phyloP scores from a whole-genome alignment of 1,140 invertebrate genomes.

The Hycleus phaleratus region DNA sequence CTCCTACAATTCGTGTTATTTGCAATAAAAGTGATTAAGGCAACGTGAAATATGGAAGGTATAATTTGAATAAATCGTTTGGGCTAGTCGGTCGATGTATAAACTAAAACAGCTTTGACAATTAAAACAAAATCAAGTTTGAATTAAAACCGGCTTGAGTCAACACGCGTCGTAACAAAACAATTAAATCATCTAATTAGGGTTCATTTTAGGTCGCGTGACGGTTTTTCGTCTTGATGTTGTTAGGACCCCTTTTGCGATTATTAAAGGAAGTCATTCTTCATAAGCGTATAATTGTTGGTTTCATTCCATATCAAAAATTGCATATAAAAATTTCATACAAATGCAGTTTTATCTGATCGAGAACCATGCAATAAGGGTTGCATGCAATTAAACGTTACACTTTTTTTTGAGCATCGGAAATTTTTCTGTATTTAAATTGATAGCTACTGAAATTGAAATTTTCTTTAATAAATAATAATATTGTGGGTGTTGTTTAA shows the following conservation, averaged over 20 bases:
- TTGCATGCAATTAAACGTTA: slow-evolving; percentile 16
- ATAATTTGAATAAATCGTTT: slow-evolving; percentile 13
- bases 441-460: too few species aligned
- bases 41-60: slow-evolving; percentile 1
- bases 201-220: slow-evolving; percentile 16
- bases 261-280: slow-evolving; percentile 24
- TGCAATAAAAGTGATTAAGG: neutral
- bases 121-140: slow-evolving; percentile 24
- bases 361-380: slow-evolving; percentile 8
- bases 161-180: slow-evolving; percentile 20
- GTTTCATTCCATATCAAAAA: slow-evolving; percentile 19
- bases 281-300: slow-evolving; percentile 24
- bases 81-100: neutral
- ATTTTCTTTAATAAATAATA: too few species aligned
- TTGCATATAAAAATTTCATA: slow-evolving; percentile 21
- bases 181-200: slow-evolving; percentile 22
- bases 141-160: slow-evolving; percentile 15
- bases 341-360: slow-evolving; percentile 20
- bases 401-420: slow-evolving; percentile 1
- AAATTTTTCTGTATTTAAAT: too few species aligned
- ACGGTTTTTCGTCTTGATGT: slow-evolving; percentile 11
- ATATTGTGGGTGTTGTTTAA: too few species aligned
- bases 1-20: too few species aligned
- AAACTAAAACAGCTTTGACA: slow-evolving; percentile 7
- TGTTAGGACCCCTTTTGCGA: slow-evolving; percentile 9